Conservation (phyloP, 2,113 vertebrate genomes). For the Reinhardtius hippoglossoides region DNA sequence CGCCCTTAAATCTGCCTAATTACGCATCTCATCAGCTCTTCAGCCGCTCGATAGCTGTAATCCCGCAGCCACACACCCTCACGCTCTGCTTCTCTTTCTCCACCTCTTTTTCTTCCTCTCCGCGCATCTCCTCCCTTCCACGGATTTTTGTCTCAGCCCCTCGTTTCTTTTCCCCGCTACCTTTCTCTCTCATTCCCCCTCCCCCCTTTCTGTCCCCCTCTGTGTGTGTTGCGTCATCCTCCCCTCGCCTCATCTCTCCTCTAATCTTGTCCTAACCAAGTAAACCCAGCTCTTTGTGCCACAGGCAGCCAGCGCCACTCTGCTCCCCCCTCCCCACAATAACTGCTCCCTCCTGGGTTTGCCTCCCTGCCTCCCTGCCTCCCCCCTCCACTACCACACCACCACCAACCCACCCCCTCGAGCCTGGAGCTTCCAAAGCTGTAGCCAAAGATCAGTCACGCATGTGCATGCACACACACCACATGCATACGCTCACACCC, state of each 20-base stretch:
- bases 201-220: background rate
- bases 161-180: slow-evolving; percentile 30
- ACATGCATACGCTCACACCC: background rate
- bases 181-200: background rate
- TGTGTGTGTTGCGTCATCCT: slow-evolving; percentile 21
- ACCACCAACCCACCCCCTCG: background rate
- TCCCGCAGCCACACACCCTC: slow-evolving; percentile 46
- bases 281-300: slow-evolving; percentile 24
- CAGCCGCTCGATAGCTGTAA: slow-evolving; percentile 64
- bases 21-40: slow-evolving; percentile 71
- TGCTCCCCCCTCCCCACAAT: slow-evolving; percentile 7
- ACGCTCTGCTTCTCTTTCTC: slow-evolving; percentile 27
- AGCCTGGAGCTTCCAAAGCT: slow-evolving; percentile 32
- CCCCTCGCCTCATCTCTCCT: slow-evolving; percentile 19
- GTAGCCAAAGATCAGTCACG: slow-evolving; percentile 48
- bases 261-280: slow-evolving; percentile 40
- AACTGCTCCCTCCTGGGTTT: slow-evolving; percentile 40
- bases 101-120: slow-evolving; percentile 27
- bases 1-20: slow-evolving; percentile 77
- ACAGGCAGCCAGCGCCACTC: slow-evolving; percentile 16
- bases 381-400: slow-evolving; percentile 11
- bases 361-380: slow-evolving; percentile 38
- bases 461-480: slow-evolving; percentile 11
- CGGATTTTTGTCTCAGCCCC: slow-evolving; percentile 38
- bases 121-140: slow-evolving; percentile 25